Percentiles rank a stretch among this genome's conserved stretches.
phyloP scores from a whole-genome alignment of 2,113 vertebrate species.

The Gnathonemus longibarbis region DNA sequence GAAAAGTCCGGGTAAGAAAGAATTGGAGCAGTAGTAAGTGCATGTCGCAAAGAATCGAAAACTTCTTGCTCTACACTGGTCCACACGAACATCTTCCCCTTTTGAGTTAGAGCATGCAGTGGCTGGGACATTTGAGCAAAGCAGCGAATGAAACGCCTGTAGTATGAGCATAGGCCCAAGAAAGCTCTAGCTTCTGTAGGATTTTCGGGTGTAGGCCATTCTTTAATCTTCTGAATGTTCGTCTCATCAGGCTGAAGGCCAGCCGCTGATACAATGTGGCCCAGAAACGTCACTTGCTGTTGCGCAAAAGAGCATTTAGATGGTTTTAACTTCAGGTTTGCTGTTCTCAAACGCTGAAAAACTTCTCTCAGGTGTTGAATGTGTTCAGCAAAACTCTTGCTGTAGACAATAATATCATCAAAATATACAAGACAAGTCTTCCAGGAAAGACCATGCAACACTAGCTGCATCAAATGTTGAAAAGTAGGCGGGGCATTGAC shows the following conservation, averaged over 20 bases:
- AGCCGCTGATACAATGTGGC: slow-evolving; percentile 13
- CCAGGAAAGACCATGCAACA: too few species aligned
- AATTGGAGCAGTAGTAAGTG: not conserved
- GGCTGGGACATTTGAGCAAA: slow-evolving; percentile 5
- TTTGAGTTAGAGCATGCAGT: slow-evolving; percentile 16
- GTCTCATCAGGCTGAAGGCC: slow-evolving; percentile 18
- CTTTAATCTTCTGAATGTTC: slow-evolving; percentile 16
- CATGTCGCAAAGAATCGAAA: not conserved
- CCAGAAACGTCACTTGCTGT: not conserved
- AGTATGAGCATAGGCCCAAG: slow-evolving; percentile 18
- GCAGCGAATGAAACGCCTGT: slow-evolving; percentile 10
- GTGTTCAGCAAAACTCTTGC: too few species aligned
- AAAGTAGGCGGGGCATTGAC: not conserved
- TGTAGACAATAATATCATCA: too few species aligned
- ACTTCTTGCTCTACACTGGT: not conserved
- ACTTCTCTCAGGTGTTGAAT: too few species aligned
- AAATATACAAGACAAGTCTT: too few species aligned
- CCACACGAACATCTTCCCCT: slow-evolving; percentile 10
- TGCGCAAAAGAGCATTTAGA: too few species aligned
- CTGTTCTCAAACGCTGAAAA: too few species aligned
- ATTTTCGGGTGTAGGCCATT: slow-evolving; percentile 6
- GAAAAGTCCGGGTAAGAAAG: slow-evolving; percentile 20
- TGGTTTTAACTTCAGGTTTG: too few species aligned
- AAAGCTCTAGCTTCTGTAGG: slow-evolving; percentile 16
- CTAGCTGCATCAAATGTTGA: not conserved